Base-by-base conservation (phyloP, 35 echinoderm and acorn worm genomes). In the Stichopus chloronotus region DNA sequence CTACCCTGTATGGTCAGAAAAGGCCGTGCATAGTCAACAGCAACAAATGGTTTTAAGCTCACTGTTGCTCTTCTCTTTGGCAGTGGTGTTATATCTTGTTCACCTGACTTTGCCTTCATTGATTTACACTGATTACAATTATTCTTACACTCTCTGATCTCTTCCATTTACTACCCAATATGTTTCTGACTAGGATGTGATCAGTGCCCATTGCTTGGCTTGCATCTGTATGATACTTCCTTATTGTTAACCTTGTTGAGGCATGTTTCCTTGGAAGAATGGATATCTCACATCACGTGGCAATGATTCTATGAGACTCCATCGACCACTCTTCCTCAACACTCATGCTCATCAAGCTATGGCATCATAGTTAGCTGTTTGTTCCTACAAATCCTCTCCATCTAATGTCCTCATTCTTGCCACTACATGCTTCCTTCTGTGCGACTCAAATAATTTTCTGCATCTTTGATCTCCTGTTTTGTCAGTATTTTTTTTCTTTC, bases 251-350 rank as follows among this genome's bases (percentile, higher is more conserved):
- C 52, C 52, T 78, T 63, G 83, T n/a, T 43, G 88, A 65, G n/a
- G 25, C 56, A 63, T 93, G 92, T 52, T 88, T 81, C 43, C 93
- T 90, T 5, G 86, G 86, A 16, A 94, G 85, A 81, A 94, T 57
- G 83, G 71, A 20, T 74, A 77, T 21, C 83, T 25, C 12, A 87
- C 92, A 78, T 93, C 55, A 87, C 78, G 59, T 5, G 92, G 83
- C 71, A 93, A 23, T 21, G 63, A 55, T 56, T 93, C 83, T 23
- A 81, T n/a, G 25, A 93, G 24, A 74, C 68, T 87, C 65, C 87
- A 56, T 4, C 92, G 63, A 20, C 92, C 92, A 56, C 63, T 77
- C 77, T 78, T 77, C 25, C 84, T 72, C n/a, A 93, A 9, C 58
- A 93, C 12, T 69, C 82, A 54, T 93, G 65, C 3, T 93, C 83